Percentiles rank a stretch among this genome's conserved stretches.
These are phyloP conservation scores for Mesitornis unicolor DNA, from an alignment of 2,113 vertebrate species.

Conservation along the genomic window DNA sequence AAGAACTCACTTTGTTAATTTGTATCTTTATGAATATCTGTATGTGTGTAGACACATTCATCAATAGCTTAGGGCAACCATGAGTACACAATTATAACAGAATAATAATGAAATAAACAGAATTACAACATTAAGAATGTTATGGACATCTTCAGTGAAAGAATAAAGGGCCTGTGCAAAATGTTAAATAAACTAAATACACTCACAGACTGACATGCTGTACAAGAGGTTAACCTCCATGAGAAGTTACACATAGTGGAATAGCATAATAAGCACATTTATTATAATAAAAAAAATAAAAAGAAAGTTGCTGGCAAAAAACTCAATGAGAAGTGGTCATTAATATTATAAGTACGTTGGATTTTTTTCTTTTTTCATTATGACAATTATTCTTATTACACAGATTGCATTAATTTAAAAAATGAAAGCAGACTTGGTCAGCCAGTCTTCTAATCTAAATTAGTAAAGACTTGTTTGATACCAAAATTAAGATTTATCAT, in stretches of 20 bases:
- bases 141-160: slow-evolving; percentile 15
- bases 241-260: neutral
- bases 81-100: slow-evolving; percentile 16
- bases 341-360: neutral
- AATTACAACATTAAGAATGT: slow-evolving; percentile 23
- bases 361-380: neutral
- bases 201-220: neutral
- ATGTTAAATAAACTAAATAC: slow-evolving; percentile 36
- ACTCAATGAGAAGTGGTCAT: neutral
- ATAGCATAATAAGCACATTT: neutral
- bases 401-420: neutral
- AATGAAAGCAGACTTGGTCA: neutral
- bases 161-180: slow-evolving; percentile 40
- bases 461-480: neutral
- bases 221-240: neutral
- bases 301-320: neutral
- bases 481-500: neutral
- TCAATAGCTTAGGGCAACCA: neutral
- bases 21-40: neutral
- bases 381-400: neutral
- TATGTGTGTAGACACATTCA: neutral
- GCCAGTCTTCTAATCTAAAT: neutral
- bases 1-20: neutral
- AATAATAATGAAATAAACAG: slow-evolving; percentile 56
- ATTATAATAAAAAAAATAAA: neutral